phyloP scores from a whole-genome alignment of 2,113 vertebrate species.

The Ptilorrhoa leucosticta region DNA sequence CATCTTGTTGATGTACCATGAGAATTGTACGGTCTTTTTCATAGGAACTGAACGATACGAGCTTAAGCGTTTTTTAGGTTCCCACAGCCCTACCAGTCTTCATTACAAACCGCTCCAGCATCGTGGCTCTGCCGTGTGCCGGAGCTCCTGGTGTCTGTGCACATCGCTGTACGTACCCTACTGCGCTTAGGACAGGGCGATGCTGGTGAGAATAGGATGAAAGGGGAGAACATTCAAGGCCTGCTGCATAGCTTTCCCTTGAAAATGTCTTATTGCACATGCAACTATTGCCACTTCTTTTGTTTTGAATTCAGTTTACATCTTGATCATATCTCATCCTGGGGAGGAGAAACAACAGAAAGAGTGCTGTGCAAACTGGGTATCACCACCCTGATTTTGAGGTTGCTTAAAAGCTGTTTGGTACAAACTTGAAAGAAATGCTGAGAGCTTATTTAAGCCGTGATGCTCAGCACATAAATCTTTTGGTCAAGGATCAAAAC shows the following conservation, averaged over 20 bases:
- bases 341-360: background rate
- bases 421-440: background rate
- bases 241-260: background rate
- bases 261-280: background rate
- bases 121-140: background rate
- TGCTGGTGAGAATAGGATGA: conserved; percentile 15
- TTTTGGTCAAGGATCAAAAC: background rate
- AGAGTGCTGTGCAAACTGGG: background rate
- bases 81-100: conserved; percentile 11
- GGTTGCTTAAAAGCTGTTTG: background rate
- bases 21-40: conserved; percentile 41
- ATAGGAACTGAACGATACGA: conserved; percentile 18
- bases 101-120: background rate
- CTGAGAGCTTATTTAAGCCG: background rate
- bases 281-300: background rate
- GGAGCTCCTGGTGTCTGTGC: background rate
- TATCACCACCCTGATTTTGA: background rate
- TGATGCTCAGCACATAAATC: background rate
- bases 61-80: background rate
- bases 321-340: background rate
- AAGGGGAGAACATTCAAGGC: background rate
- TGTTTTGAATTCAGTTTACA: background rate
- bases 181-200: background rate
- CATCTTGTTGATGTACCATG: conserved; percentile 63
- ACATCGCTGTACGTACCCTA: background rate